phyloP scores from a whole-genome alignment of 2,113 vertebrate genomes.

The Amia ocellicauda region DNA sequence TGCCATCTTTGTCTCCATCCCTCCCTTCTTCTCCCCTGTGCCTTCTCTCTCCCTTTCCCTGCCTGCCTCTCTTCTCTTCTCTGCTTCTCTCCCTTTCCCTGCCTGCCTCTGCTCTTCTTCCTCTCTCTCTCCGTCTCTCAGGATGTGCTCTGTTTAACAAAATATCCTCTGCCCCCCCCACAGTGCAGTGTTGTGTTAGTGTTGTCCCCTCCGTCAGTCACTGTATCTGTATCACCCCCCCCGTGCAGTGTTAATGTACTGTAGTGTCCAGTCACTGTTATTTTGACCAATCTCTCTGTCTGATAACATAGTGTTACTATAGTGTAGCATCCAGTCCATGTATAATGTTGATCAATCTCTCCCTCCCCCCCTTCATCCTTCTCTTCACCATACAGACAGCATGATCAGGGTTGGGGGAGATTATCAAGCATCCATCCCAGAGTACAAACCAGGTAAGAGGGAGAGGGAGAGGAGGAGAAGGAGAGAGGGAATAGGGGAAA shows the following conservation, averaged over 20 bases:
- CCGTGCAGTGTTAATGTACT: too few species aligned
- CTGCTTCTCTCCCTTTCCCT: background rate
- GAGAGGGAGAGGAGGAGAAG: background rate
- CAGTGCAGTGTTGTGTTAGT: constrained; percentile 14
- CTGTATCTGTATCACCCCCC: constrained; percentile 4
- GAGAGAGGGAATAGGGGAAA: too few species aligned
- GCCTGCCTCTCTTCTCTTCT: constrained; percentile 1
- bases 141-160: too few species aligned
- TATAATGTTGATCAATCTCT: constrained; percentile 12
- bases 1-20: background rate
- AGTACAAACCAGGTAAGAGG: constrained; percentile 88
- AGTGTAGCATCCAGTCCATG: too few species aligned
- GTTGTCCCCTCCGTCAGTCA: background rate
- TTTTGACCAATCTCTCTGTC: constrained; percentile 3
- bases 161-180: constrained; percentile 18
- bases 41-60: background rate
- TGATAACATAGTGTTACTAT: too few species aligned
- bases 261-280: too few species aligned
- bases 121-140: constrained; percentile 36
- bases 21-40: background rate
- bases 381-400: constrained; percentile 66
- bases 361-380: background rate
- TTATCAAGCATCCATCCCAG: constrained; percentile 88
- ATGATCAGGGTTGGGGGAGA: constrained; percentile 91
- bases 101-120: constrained; percentile 32